Conservation (phyloP, 2,888 invertebrate genomes). For the Dolomedes plantarius region DNA sequence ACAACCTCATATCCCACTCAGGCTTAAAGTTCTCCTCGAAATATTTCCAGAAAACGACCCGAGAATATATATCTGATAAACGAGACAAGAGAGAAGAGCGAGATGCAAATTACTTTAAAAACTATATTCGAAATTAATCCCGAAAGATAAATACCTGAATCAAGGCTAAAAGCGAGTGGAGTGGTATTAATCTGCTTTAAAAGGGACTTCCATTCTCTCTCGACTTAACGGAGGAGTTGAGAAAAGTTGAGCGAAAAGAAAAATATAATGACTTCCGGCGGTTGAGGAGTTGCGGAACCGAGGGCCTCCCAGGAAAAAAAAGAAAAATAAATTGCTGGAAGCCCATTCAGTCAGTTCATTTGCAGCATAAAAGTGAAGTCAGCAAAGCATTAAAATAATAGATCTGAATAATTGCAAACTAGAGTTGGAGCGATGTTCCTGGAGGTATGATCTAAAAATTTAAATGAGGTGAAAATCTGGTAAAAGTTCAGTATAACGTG, state of each 20-base stretch:
- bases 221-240: neutral
- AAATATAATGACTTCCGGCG: neutral
- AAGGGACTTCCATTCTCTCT: neutral
- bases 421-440: too few relatives aligned
- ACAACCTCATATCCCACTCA: too few relatives aligned
- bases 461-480: too few relatives aligned
- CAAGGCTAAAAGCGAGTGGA: neutral
- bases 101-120: neutral
- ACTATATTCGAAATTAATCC: neutral
- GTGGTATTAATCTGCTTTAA: neutral
- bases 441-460: too few relatives aligned
- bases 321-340: neutral
- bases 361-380: neutral
- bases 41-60: too few relatives aligned
- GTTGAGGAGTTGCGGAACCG: neutral
- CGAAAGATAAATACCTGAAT: slow-evolving; percentile 6
- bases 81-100: neutral
- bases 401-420: too few relatives aligned
- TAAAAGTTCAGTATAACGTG: too few relatives aligned
- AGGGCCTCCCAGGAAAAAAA: neutral
- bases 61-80: neutral
- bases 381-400: too few relatives aligned
- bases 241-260: neutral
- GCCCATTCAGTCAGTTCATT: neutral
- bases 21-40: too few relatives aligned